Evolutionary conservation across 2,797 vertebrate genomes (phyloP).

Genomic region (Chelonia mydas): DNA sequence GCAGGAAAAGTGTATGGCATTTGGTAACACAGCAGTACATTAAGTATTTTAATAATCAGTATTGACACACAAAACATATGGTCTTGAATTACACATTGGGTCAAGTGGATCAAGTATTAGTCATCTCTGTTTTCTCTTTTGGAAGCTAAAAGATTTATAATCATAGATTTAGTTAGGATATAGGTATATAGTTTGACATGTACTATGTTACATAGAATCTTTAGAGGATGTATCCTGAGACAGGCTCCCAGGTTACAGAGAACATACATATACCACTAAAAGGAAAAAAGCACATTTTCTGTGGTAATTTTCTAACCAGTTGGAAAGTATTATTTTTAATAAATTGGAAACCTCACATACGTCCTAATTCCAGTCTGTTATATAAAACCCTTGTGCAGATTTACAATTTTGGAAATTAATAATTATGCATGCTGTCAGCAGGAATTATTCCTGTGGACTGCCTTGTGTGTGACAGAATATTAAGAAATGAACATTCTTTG

Average conservation of each 20-base stretch:
- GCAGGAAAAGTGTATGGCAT: constrained; percentile 50
- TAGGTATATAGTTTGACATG: not conserved
- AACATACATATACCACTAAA: not conserved
- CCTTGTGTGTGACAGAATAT: not conserved
- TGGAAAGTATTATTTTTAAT: not conserved
- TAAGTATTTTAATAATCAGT: constrained; percentile 67
- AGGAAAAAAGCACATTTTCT: not conserved
- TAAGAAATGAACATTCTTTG: constrained; percentile 6
- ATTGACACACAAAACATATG: constrained; percentile 38
- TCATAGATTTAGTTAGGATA: not conserved
- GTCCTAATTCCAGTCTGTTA: not conserved
- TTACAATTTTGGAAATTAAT: not conserved
- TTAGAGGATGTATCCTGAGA: not conserved
- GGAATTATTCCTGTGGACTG: not conserved
- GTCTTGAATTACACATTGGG: constrained; percentile 37
- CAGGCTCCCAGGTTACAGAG: not conserved
- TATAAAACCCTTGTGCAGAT: not conserved
- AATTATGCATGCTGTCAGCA: not conserved
- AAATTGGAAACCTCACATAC: not conserved
- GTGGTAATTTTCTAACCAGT: not conserved
- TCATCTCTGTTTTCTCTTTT: constrained; percentile 9
- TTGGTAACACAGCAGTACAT: constrained; percentile 66
- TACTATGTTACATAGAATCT: not conserved
- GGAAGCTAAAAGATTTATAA: not conserved
- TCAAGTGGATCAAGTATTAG: not conserved